Evolutionary conservation across 2,113 vertebrate species (phyloP).

Genomic region (Triplophysa siluroides): DNA sequence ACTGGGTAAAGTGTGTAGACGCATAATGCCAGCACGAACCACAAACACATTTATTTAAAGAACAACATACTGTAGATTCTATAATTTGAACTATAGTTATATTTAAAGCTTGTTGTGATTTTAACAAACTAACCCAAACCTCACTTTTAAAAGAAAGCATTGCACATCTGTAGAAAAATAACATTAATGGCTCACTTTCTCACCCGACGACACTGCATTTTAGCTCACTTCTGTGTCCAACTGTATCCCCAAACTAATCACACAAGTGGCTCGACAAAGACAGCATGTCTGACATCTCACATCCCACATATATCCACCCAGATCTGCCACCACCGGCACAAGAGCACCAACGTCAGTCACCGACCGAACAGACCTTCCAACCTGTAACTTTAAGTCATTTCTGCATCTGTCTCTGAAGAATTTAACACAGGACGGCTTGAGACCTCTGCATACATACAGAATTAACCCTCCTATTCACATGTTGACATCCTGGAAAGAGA

Average conservation of each 20-base stretch:
- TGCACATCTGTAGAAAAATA: no score
- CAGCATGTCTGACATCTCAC: background rate
- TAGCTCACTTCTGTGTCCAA: background rate
- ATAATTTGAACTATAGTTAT: no score
- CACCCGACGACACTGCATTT: no score
- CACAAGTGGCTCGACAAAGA: background rate
- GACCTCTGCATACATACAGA: background rate
- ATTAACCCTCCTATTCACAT: background rate
- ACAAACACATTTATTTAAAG: background rate
- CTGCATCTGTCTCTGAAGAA: no score
- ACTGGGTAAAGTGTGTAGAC: conserved; percentile 5
- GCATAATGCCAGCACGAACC: background rate
- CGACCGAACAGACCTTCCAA: background rate
- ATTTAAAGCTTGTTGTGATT: no score
- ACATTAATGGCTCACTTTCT: no score
- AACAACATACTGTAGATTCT: no score
- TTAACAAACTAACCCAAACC: no score
- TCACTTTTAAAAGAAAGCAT: no score
- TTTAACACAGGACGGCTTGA: no score
- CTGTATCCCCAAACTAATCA: background rate
- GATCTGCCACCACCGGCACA: background rate
- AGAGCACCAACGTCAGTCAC: background rate
- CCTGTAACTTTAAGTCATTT: background rate
- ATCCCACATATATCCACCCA: conserved; percentile 2
- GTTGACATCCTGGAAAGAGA: conserved; percentile 14